Evolutionary conservation across 2,113 vertebrate genomes (phyloP), one percentile per base, ranked within the genome.

Genomic region (Fukomys damarensis): DNA sequence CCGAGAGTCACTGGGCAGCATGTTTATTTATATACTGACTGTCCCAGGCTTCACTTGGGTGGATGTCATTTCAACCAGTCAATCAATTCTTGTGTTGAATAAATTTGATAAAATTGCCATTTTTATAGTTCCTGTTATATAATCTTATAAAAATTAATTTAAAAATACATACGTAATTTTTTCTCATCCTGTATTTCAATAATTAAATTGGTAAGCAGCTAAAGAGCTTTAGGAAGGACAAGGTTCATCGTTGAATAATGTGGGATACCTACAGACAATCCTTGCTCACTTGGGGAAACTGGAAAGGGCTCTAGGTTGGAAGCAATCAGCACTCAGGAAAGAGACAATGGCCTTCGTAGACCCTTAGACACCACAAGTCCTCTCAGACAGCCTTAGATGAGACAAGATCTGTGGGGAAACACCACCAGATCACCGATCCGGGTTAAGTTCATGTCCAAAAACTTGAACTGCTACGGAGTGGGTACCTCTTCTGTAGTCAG

Each of bases 351-450:
- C 43, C 41, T 94, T 35, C 0, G 12, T 0, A 3, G 22, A 12
- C 38, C 22, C 41, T 58, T 2, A 9, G 32, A 38, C 1, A 30
- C 4, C 35, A 72, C 2, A 24, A 32, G 43, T 14, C 54, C 82
- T 38, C 35, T 3, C 46, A 52, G 0, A 43, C 20, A 20, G 59
- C 61, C 84, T 5, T 12, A 30, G 56, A 38, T 0, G 0, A 0
- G 16, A 41, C 3, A 14, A 59, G 58, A 7, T 6, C 17, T 52
- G 8, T 1, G 41, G 46, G 43, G 54, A 58, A 49, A 79, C 14
- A 7, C 20, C 41, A 43, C 19, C 3, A 63, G n/a, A 70, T 54
- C 7, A 1, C 2, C 17, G 8, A 49, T 19, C 32, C 10, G 1
- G 3, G 5, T 0, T 38, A 80, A 16, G 41, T 52, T 28, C 61